A percentile compares a stretch with the other conserved stretches of the same genome.
Evolutionary conservation across 1,140 invertebrate genomes (phyloP).

Genomic region (Adelges cooleyi): DNA sequence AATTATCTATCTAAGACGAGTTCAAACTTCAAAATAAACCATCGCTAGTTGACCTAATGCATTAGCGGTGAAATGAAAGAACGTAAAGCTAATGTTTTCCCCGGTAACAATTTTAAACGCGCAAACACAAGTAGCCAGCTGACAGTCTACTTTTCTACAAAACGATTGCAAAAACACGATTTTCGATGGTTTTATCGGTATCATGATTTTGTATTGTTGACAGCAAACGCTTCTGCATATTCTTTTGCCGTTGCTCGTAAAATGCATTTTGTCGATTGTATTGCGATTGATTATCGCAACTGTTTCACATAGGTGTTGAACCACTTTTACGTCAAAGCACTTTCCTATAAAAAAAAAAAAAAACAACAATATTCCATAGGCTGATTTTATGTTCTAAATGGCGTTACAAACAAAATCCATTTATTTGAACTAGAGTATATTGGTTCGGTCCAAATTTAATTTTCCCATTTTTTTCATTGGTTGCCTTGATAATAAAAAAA

Average conservation of each 20-base stretch:
- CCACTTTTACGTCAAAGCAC: not conserved
- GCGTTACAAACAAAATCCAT: too few species aligned
- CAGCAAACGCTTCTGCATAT: not conserved
- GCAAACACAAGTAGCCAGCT: not conserved
- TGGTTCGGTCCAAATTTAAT: too few species aligned
- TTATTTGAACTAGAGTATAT: too few species aligned
- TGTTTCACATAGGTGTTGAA: not conserved
- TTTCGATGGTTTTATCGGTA: not conserved
- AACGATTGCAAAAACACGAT: not conserved
- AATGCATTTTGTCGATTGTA: not conserved
- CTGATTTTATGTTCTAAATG: too few species aligned
- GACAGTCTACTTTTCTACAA: not conserved
- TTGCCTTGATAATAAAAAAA: too few species aligned
- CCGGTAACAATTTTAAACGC: not conserved
- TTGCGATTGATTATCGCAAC: not conserved
- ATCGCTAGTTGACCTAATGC: not conserved
- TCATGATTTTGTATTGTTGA: not conserved
- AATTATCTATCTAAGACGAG: not conserved
- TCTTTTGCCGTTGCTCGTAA: not conserved
- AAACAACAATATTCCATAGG: too few species aligned
- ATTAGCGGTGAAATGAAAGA: not conserved
- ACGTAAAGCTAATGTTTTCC: not conserved
- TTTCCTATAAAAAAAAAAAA: not conserved
- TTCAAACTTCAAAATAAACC: not conserved
- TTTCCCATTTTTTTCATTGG: too few species aligned